phyloP scores from a whole-genome alignment of 2,888 invertebrate genomes.

The Andrena bucephala region DNA sequence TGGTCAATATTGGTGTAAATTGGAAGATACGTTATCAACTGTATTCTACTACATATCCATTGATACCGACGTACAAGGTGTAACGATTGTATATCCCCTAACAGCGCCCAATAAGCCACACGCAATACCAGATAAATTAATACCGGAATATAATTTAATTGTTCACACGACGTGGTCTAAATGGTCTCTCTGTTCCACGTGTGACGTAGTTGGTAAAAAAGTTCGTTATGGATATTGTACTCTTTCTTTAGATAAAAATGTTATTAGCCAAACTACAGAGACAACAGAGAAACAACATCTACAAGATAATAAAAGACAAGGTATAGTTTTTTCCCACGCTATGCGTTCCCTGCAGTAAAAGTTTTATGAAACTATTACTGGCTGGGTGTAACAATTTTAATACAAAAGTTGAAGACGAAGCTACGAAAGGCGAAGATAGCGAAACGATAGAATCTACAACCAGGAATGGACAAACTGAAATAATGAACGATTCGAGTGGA shows the following conservation, averaged over 20 bases:
- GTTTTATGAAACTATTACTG: not conserved
- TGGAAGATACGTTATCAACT: constrained; percentile 84
- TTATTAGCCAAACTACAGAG: constrained; percentile 19
- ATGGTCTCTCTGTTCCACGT: constrained; percentile 89
- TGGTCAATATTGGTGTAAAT: constrained; percentile 87
- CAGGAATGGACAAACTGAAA: constrained; percentile 13
- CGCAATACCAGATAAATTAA: constrained; percentile 76
- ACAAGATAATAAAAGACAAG: constrained; percentile 27
- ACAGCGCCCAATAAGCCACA: constrained; percentile 79
- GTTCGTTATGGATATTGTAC: constrained; percentile 88
- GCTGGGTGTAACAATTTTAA: constrained; percentile 16
- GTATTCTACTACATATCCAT: constrained; percentile 86
- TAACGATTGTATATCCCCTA: constrained; percentile 80
- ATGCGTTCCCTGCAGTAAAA: not conserved
- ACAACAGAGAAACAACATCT: constrained; percentile 2
- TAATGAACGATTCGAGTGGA: not conserved
- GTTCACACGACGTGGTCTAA: constrained; percentile 87
- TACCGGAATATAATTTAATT: constrained; percentile 80
- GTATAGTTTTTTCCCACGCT: constrained; percentile 7
- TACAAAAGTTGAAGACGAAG: not conserved
- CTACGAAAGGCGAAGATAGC: not conserved
- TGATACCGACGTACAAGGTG: constrained; percentile 84
- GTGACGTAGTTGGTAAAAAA: constrained; percentile 87
- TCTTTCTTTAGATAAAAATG: constrained; percentile 68
- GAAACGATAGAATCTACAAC: constrained; percentile 1